Conservation (phyloP, 64 coral and sea anemone genomes). For the Trachythela sp. region DNA sequence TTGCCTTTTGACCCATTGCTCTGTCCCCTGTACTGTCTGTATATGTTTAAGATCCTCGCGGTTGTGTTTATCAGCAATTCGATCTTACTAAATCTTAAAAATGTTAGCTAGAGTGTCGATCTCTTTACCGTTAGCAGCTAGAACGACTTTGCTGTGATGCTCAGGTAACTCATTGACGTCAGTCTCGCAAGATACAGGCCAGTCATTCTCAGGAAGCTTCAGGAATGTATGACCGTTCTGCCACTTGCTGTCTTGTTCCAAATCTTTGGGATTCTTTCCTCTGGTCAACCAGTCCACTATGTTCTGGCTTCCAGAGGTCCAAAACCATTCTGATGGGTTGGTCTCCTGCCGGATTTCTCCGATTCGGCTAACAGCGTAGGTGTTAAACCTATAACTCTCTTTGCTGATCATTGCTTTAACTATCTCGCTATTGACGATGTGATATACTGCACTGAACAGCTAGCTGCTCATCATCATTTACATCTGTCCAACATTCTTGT, state of each 20-base stretch:
- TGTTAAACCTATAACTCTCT: neutral
- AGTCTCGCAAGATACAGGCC: neutral
- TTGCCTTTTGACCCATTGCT: neutral
- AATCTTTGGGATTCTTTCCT: neutral
- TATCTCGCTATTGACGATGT: neutral
- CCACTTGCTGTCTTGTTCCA: neutral
- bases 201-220: neutral
- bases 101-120: too few species aligned
- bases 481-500: neutral
- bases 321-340: neutral
- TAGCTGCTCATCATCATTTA: too few species aligned
- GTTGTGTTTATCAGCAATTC: neutral
- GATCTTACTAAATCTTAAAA: neutral
- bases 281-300: neutral
- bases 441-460: neutral
- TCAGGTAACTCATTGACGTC: neutral
- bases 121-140: neutral
- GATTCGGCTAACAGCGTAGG: neutral
- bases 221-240: neutral
- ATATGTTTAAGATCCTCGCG: neutral
- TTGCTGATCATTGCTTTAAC: neutral
- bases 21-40: too few species aligned
- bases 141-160: neutral
- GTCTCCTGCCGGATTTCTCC: neutral
- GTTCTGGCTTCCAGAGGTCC: neutral